Percentiles rank a stretch among this genome's conserved stretches.
These are phyloP conservation scores for Tenthredo amoena DNA, from an alignment of 2,888 invertebrate species.

Conservation along the genomic window DNA sequence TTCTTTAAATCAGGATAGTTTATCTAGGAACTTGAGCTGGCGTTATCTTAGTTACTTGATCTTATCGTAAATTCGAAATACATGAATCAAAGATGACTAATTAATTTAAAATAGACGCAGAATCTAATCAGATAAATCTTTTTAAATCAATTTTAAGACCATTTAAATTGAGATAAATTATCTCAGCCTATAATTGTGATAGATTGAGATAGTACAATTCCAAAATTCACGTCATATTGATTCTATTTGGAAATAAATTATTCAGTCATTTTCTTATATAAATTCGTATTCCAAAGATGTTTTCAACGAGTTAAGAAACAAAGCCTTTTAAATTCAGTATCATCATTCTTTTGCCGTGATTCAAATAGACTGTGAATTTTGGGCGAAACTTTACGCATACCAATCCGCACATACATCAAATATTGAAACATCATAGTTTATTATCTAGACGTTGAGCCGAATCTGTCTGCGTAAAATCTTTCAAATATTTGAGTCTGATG, in stretches of 20 bases:
- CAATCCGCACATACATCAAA: neutral
- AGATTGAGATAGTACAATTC: neutral
- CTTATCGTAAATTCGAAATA: conserved; percentile 17
- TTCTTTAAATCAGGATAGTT: neutral
- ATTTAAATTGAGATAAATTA: neutral
- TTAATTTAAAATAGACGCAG: neutral
- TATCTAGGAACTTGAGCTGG: conserved; percentile 74
- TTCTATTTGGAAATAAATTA: conserved; percentile 1
- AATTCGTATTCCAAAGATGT: neutral
- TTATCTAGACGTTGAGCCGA: too few relatives aligned
- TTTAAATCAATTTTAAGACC: neutral
- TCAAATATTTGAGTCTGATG: neutral
- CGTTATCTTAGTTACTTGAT: conserved; percentile 56
- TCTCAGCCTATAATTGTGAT: neutral
- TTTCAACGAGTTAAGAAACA: neutral
- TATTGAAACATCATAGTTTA: too few relatives aligned
- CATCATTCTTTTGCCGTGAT: neutral
- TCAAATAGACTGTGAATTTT: neutral
- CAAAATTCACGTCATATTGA: conserved; percentile 9
- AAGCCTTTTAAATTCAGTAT: neutral
- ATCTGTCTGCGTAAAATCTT: neutral
- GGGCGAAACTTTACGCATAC: neutral
- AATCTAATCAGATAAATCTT: neutral
- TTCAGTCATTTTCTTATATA: conserved; percentile 19
- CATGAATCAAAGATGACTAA: neutral